These are phyloP conservation scores for Silurus lanzhouensis DNA, from an alignment of 2,797 vertebrate genomes.

Conservation along the genomic window DNA sequence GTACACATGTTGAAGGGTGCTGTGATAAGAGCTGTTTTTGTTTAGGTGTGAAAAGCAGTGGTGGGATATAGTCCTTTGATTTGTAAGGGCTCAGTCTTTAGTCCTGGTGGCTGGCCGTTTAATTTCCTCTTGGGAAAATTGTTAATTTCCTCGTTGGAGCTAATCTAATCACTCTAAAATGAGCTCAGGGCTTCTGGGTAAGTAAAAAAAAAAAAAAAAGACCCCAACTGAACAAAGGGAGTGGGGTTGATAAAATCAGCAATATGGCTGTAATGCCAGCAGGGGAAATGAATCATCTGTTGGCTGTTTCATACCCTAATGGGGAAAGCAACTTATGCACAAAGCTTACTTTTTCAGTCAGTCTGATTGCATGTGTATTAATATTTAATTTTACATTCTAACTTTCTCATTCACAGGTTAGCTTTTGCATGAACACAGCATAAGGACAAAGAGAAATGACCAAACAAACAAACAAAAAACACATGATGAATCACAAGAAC, in stretches of 20 bases:
- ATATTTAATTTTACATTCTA: neutral
- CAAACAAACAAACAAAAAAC: neutral
- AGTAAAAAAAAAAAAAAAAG: constrained; percentile 64
- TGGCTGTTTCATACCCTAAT: constrained; percentile 22
- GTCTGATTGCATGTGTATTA: neutral
- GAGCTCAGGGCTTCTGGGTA: constrained; percentile 56
- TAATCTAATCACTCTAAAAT: constrained; percentile 64
- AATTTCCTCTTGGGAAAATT: constrained; percentile 66
- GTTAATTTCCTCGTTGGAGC: constrained; percentile 63
- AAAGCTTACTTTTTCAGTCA: neutral
- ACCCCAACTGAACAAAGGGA: constrained; percentile 56
- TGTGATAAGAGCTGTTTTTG: constrained; percentile 11
- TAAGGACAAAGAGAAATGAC: neutral
- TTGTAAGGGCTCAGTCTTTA: constrained; percentile 38
- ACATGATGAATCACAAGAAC: constrained; percentile 7
- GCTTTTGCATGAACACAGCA: neutral
- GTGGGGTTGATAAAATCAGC: constrained; percentile 62
- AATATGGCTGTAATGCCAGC: constrained; percentile 59
- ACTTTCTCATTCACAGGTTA: neutral
- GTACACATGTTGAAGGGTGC: neutral
- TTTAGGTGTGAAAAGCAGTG: constrained; percentile 28
- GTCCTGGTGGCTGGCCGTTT: constrained; percentile 51
- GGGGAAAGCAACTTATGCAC: neutral
- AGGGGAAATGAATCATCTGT: constrained; percentile 29
- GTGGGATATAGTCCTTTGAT: constrained; percentile 12